Base-by-base conservation (phyloP, 2,888 invertebrate species). In the Drepanosiphum platanoidis region DNA sequence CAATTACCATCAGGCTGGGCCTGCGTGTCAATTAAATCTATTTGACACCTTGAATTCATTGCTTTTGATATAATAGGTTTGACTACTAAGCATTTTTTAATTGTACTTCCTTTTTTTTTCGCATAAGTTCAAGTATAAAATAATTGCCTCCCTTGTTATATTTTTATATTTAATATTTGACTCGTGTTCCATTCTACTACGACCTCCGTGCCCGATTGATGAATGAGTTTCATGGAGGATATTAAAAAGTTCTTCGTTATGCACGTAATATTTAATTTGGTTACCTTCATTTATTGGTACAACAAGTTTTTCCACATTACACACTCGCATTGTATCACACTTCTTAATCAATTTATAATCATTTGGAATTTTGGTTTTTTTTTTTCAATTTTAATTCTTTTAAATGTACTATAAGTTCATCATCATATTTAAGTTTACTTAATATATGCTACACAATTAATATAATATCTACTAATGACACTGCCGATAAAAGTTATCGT, bases 21-120 rank as follows among this genome's bases (percentile, higher is more conserved):
- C 86, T 89, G 88, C 39, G 88, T 87, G 83, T 88, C 88, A 36
- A 90, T 88, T 15, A 89, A 81, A 86, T 89, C 89, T 13, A 89
- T 87, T 86, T 89, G 88, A 71, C 89, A 88, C 61, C 88, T 86
- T 80, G 61, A 75, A 46, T 82, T 72, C 30, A 82, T 52, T 18
- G 52, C 72, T 71, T n/a, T 42, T 34, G 58, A 82, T 58, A 72
- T 39, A 22, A 71, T 68, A n/a, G n/a, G n/a, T n/a, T n/a, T n/a
- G n/a, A n/a, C n/a, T n/a, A n/a, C n/a, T n/a, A n/a, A n/a, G n/a
- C n/a, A n/a, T n/a, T n/a, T n/a, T n/a, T n/a, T n/a, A n/a, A n/a
- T n/a, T n/a, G n/a, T n/a, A n/a, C n/a, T 42, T 7, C 32, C 13
- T 32, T 4, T 80, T 18, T 36, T 74, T 70, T 66, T 52, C 71